These are phyloP conservation scores for Rhadina sibilatrix DNA, from an alignment of 2,113 vertebrate genomes.

Conservation along the genomic window DNA sequence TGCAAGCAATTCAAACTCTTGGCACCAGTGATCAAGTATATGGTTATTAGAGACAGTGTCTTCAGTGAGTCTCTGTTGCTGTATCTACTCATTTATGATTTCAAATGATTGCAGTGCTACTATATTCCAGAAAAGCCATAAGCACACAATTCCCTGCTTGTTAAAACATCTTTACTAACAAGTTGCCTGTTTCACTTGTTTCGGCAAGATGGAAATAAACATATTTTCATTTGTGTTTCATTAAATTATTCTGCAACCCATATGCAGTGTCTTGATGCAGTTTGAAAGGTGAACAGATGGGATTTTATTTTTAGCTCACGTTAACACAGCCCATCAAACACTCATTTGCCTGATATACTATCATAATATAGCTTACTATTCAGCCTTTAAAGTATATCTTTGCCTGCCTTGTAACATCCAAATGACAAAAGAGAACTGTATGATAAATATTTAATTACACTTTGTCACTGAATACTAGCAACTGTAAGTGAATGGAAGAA, in stretches of 20 bases:
- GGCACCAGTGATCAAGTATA: background rate
- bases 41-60: background rate
- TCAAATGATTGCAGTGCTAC: background rate
- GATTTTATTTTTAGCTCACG: conserved; percentile 77
- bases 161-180: conserved; percentile 57
- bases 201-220: conserved; percentile 37
- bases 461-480: conserved; percentile 25
- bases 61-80: background rate
- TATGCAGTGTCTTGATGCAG: conserved; percentile 49
- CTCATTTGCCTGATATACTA: conserved; percentile 71
- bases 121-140: background rate
- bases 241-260: conserved; percentile 61
- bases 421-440: conserved; percentile 52
- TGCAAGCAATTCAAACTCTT: background rate
- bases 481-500: conserved; percentile 7
- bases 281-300: conserved; percentile 81
- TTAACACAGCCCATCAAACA: conserved; percentile 73
- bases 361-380: conserved; percentile 67
- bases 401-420: conserved; percentile 46
- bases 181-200: conserved; percentile 51
- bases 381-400: conserved; percentile 58
- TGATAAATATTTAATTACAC: conserved; percentile 65
- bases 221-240: conserved; percentile 69
- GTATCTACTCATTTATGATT: background rate
- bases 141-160: conserved; percentile 10